phyloP scores from a whole-genome alignment of 2,888 invertebrate species.

The Rotaria macrura region DNA sequence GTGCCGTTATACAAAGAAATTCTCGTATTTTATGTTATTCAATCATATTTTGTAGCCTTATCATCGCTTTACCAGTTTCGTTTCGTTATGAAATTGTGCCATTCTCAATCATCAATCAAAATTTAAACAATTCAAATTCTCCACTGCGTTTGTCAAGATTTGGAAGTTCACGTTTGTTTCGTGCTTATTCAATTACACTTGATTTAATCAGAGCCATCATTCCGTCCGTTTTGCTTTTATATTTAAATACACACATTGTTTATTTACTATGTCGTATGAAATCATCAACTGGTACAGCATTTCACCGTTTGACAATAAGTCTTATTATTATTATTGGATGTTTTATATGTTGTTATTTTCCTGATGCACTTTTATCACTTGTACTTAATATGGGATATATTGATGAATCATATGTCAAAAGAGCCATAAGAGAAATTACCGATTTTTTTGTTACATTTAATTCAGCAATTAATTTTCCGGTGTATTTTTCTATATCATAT shows the following conservation, averaged over 20 bases:
- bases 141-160: not conserved
- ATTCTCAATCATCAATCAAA: not conserved
- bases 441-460: slow-evolving; percentile 32
- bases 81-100: slow-evolving; percentile 8
- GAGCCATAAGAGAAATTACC: slow-evolving; percentile 26
- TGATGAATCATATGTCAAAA: slow-evolving; percentile 25
- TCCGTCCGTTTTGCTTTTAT: slow-evolving; percentile 25
- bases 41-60: not conserved
- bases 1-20: not conserved
- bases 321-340: slow-evolving; percentile 27
- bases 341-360: slow-evolving; percentile 31
- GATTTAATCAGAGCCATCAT: slow-evolving; percentile 25
- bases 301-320: slow-evolving; percentile 25
- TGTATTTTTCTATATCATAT: slow-evolving; percentile 31
- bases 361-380: slow-evolving; percentile 32
- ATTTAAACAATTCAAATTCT: not conserved
- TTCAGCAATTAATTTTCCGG: slow-evolving; percentile 29
- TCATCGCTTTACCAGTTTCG: not conserved
- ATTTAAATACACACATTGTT: slow-evolving; percentile 27
- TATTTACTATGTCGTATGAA: slow-evolving; percentile 28
- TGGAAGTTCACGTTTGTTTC: not conserved
- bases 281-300: slow-evolving; percentile 20
- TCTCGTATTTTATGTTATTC: not conserved
- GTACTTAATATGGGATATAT: slow-evolving; percentile 30
- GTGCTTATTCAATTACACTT: not conserved